Conservation (phyloP, 2,797 vertebrate genomes). For the Myripristis jacobus region DNA sequence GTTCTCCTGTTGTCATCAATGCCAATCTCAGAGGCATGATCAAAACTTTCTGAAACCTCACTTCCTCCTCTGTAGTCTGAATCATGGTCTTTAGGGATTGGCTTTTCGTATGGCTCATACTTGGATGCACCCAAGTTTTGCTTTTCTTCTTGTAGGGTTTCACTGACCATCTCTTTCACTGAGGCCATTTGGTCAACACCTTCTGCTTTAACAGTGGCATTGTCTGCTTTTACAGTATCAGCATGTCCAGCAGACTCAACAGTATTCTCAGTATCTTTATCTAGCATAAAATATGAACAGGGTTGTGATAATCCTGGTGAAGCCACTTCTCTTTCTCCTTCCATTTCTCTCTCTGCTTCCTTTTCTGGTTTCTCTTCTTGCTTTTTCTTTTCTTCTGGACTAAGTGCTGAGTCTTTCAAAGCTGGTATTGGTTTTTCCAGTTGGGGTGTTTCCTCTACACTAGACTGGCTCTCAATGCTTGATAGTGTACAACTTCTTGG, state of each 20-base stretch:
- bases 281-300: constrained; percentile 76
- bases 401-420: constrained; percentile 35
- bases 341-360: constrained; percentile 81
- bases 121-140: constrained; percentile 73
- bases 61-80: constrained; percentile 64
- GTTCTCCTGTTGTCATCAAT: constrained; percentile 78
- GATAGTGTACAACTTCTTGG: constrained; percentile 61
- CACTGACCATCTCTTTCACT: constrained; percentile 48
- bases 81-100: constrained; percentile 71
- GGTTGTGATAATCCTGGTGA: constrained; percentile 77
- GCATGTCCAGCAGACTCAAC: constrained; percentile 14
- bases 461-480: constrained; percentile 68
- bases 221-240: constrained; percentile 34
- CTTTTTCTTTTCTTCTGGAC: constrained; percentile 42
- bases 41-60: constrained; percentile 61
- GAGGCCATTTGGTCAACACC: constrained; percentile 41
- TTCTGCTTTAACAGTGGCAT: constrained; percentile 44
- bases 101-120: constrained; percentile 86
- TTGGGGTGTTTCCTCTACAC: constrained; percentile 61
- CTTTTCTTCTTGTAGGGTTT: constrained; percentile 64
- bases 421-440: constrained; percentile 48
- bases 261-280: constrained; percentile 57
- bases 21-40: constrained; percentile 61
- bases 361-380: constrained; percentile 72
- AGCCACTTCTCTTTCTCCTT: constrained; percentile 76